A percentile compares a stretch with the other conserved stretches of the same genome.
Evolutionary conservation across 2,797 vertebrate genomes (phyloP).

Genomic region (Aphelocoma californica): DNA sequence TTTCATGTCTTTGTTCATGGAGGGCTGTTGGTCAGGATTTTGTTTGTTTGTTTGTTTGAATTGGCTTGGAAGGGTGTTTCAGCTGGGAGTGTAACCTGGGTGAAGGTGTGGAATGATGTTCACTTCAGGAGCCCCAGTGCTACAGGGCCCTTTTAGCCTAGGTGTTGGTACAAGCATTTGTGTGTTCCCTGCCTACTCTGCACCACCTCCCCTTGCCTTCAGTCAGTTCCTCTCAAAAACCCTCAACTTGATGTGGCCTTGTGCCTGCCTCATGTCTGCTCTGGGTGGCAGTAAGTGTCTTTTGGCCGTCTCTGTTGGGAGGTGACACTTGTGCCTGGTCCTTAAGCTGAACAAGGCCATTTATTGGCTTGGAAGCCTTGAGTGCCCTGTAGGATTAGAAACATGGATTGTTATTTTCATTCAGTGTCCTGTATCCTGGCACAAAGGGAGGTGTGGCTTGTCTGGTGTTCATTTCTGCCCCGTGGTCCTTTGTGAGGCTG

Average conservation of each 20-base stretch:
- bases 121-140: rapidly evolving
- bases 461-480: not conserved
- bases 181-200: not conserved
- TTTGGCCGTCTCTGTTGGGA: not conserved
- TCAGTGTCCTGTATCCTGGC: not conserved
- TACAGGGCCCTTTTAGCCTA: not conserved
- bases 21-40: too few species aligned
- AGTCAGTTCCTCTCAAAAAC: not conserved
- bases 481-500: rapidly evolving
- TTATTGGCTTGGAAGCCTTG: not conserved
- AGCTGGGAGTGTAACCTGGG: not conserved
- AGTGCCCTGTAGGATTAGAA: not conserved
- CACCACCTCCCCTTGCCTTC: not conserved
- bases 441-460: not conserved
- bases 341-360: not conserved
- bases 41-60: not conserved
- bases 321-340: not conserved
- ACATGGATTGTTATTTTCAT: not conserved
- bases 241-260: not conserved
- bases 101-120: not conserved
- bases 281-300: not conserved
- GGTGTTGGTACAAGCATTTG: not conserved
- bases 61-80: not conserved
- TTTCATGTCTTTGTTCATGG: not conserved
- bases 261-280: not conserved